A percentile compares a stretch with the other conserved stretches of the same genome.
These are phyloP conservation scores for Rhabdomys dilectus DNA, from an alignment of 2,113 vertebrate species.

Conservation along the genomic window DNA sequence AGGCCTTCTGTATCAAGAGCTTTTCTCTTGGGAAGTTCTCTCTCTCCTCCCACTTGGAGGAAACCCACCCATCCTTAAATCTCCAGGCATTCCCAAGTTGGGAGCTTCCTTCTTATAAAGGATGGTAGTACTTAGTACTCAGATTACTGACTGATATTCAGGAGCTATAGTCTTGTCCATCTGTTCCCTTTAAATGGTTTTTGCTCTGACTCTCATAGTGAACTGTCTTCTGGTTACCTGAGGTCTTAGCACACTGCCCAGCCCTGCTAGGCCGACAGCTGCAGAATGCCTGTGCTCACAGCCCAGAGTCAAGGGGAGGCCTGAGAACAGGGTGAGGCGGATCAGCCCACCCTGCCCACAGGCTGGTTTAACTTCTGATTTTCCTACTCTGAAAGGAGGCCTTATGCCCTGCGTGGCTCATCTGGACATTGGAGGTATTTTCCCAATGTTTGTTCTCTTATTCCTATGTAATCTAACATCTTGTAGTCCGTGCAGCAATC, in stretches of 20 bases:
- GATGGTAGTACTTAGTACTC: accelerated
- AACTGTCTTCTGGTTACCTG: not conserved
- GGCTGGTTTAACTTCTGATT: not conserved
- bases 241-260: not conserved
- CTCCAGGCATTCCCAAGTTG: not conserved
- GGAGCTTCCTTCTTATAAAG: not conserved
- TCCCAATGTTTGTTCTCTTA: not conserved
- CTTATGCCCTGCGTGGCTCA: not conserved
- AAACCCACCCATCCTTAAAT: not conserved
- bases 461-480: not conserved
- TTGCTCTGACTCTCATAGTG: not conserved
- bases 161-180: not conserved
- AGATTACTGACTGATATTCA: not conserved
- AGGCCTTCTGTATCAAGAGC: not conserved
- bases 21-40: not conserved
- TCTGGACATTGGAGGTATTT: not conserved
- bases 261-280: not conserved
- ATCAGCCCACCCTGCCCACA: too few relatives aligned
- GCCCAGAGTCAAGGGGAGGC: not conserved
- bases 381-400: not conserved
- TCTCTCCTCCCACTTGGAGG: not conserved
- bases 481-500: not conserved
- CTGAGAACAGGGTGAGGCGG: not conserved
- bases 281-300: not conserved
- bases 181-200: not conserved